These are phyloP conservation scores for Teleopsis dalmanni DNA, from an alignment of 1,140 invertebrate genomes.

Conservation along the genomic window DNA sequence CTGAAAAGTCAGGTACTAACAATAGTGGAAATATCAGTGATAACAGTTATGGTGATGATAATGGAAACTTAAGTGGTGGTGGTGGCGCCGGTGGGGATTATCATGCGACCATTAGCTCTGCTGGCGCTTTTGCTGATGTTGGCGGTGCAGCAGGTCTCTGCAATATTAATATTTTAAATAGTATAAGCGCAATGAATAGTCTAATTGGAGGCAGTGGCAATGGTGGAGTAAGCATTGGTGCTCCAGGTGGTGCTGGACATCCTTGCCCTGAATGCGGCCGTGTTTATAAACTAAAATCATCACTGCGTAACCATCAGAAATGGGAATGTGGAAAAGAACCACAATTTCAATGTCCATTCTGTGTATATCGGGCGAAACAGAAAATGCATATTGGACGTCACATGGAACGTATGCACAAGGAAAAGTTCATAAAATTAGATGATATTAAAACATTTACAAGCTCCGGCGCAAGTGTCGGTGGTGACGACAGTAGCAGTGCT, in stretches of 20 bases:
- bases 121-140: constrained; percentile 36
- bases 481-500: constrained; percentile 10
- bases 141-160: constrained; percentile 37
- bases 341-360: constrained; percentile 73
- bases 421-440: constrained; percentile 48
- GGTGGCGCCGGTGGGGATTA: constrained; percentile 29
- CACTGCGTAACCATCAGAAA: constrained; percentile 75
- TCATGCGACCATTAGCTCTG: constrained; percentile 27
- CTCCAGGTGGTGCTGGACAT: constrained; percentile 47
- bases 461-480: constrained; percentile 8
- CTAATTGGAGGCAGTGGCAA: constrained; percentile 24
- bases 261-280: constrained; percentile 73
- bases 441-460: constrained; percentile 32
- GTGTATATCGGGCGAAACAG: constrained; percentile 72
- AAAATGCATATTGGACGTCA: constrained; percentile 81
- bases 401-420: constrained; percentile 80
- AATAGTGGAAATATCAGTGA: constrained; percentile 25
- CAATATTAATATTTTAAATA: constrained; percentile 39
- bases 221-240: constrained; percentile 16
- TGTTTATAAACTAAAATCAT: constrained; percentile 76
- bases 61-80: constrained; percentile 10
- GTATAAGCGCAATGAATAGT: constrained; percentile 41
- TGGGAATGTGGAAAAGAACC: constrained; percentile 82
- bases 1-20: constrained; percentile 19
- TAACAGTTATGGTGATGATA: constrained; percentile 26